Conservation (phyloP, 2,113 vertebrate genomes). For the Sisor rabdophorus region DNA sequence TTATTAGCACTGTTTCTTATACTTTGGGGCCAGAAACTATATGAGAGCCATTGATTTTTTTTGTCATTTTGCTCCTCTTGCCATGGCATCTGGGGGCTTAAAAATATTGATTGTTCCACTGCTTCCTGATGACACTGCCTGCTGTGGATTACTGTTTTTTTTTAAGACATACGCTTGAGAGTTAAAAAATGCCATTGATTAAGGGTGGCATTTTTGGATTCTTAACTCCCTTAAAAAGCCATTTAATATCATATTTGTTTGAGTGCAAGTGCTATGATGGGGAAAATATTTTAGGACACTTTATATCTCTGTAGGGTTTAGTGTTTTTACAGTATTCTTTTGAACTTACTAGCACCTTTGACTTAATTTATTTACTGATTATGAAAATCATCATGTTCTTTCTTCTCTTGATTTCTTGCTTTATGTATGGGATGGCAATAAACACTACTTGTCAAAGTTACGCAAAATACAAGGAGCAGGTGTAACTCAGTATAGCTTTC, state of each 20-base stretch:
- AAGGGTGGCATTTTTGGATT: conserved; percentile 23
- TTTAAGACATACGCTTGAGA: neutral
- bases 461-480: conserved; percentile 9
- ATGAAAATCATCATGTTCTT: neutral
- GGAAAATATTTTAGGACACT: conserved; percentile 7
- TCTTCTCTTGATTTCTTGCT: neutral
- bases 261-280: neutral
- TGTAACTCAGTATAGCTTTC: neutral
- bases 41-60: conserved; percentile 53
- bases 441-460: neutral
- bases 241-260: conserved; percentile 38
- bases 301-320: conserved; percentile 9
- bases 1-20: conserved; percentile 28
- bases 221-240: conserved; percentile 25
- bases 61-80: conserved; percentile 44
- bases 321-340: too few species aligned
- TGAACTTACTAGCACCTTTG: neutral
- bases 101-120: conserved; percentile 59
- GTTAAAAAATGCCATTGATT: conserved; percentile 50
- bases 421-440: neutral
- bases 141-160: conserved; percentile 23
- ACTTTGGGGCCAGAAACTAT: conserved; percentile 48
- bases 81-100: conserved; percentile 47
- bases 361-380: neutral
- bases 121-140: conserved; percentile 56